phyloP scores from a whole-genome alignment of 92 coral and sea anemone species.

The Palythoa grandis region DNA sequence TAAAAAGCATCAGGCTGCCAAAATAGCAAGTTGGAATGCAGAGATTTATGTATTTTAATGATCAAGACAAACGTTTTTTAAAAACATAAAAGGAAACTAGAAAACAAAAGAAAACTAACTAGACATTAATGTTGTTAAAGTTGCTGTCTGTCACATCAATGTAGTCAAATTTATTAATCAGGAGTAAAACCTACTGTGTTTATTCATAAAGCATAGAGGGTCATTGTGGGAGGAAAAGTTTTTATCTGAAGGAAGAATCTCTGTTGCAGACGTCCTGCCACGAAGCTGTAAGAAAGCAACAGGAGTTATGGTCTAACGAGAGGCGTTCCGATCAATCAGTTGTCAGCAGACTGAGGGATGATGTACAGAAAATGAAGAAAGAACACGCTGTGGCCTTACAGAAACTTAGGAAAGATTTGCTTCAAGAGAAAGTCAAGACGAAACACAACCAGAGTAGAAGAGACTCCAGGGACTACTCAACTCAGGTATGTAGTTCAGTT shows the following conservation, averaged over 20 bases:
- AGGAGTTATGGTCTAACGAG: conserved; percentile 69
- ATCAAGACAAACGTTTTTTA: not conserved
- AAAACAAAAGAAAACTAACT: not conserved
- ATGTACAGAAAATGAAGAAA: conserved; percentile 57
- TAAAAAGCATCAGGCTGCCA: not conserved
- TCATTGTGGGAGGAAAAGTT: not conserved
- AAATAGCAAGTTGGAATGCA: not conserved
- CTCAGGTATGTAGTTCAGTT: conserved; percentile 10
- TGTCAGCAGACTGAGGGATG: conserved; percentile 59
- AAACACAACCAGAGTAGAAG: conserved; percentile 40
- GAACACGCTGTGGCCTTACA: conserved; percentile 58
- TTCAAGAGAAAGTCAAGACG: conserved; percentile 55
- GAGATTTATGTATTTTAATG: not conserved
- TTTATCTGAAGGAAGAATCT: not conserved
- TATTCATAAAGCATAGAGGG: not conserved
- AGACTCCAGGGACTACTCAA: conserved; percentile 56
- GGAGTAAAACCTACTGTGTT: too few species aligned
- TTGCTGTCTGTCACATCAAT: too few species aligned
- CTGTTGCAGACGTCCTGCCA: conserved; percentile 52
- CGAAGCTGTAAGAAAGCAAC: conserved; percentile 63
- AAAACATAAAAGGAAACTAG: not conserved
- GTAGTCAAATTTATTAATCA: too few species aligned
- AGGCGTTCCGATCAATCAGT: conserved; percentile 60
- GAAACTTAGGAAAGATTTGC: conserved; percentile 57
- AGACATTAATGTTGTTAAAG: too few species aligned